phyloP scores from a whole-genome alignment of 1,140 invertebrate genomes.

The Chironomus tepperi region DNA sequence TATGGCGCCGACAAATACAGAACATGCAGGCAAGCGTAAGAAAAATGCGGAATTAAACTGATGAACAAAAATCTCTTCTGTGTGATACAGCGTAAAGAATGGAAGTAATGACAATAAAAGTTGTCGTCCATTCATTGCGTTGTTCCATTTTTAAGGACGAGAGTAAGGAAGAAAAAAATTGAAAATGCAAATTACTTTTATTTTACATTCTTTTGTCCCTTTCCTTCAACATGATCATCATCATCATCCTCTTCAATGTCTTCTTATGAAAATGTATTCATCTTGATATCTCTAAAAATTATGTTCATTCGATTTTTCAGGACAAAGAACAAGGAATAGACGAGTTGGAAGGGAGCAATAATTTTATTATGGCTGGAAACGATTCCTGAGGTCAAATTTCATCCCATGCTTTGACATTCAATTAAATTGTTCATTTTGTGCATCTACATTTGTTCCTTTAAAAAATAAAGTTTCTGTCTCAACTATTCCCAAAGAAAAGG shows the following conservation, averaged over 20 bases:
- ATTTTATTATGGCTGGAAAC: neutral
- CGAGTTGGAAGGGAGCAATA: neutral
- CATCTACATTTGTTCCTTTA: neutral
- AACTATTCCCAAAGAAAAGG: neutral
- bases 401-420: neutral
- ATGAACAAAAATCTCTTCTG: neutral
- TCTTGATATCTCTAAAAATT: neutral
- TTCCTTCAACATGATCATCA: neutral
- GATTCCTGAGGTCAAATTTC: constrained; percentile 7
- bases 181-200: neutral
- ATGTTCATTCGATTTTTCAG: neutral
- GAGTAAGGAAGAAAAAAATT: neutral
- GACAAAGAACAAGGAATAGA: neutral
- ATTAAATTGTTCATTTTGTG: neutral
- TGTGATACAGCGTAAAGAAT: no score
- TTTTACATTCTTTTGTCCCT: neutral
- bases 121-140: neutral
- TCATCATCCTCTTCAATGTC: neutral
- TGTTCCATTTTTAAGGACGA: neutral
- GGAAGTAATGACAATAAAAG: neutral
- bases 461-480: no score
- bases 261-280: neutral
- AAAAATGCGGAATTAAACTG: neutral
- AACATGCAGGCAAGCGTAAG: neutral
- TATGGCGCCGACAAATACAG: neutral